Base-by-base conservation (phyloP, 1,140 invertebrate genomes). In the Monochamus saltuarius region DNA sequence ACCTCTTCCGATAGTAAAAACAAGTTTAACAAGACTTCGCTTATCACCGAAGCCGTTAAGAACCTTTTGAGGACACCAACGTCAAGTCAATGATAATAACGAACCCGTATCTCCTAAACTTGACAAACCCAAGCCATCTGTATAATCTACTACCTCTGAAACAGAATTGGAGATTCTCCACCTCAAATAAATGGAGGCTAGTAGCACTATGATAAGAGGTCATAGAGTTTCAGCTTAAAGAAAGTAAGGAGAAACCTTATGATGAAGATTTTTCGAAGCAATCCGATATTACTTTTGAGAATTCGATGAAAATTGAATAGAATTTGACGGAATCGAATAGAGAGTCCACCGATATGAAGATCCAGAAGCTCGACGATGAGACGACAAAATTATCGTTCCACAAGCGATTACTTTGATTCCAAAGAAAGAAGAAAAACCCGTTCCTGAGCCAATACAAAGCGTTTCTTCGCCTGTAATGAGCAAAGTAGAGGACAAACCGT, bases 141-240 rank as follows among this genome's bases (percentile, higher is more conserved):
- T 49, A 34, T 70, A 64, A 22, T 63, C 72, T 1, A 75, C 73
- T 37, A 73, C 72, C 7, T 75, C 74, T 2, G 74, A 76, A 59
- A 74, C 73, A 0, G 74, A 76, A 63, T 74, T 74, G 39, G 75
- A 75, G 66, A 77, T 76, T 36, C n/a, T n/a, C n/a, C n/a, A n/a
- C n/a, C n/a, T n/a, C n/a, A n/a, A n/a, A n/a, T n/a, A n/a, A n/a
- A n/a, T n/a, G n/a, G n/a, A n/a, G n/a, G n/a, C n/a, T n/a, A n/a
- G n/a, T n/a, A n/a, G n/a, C n/a, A n/a, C n/a, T n/a, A n/a, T n/a
- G n/a, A n/a, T n/a, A n/a, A n/a, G n/a, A n/a, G n/a, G n/a, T n/a
- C n/a, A n/a, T n/a, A n/a, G n/a, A n/a, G n/a, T n/a, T n/a, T n/a
- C n/a, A n/a, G n/a, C n/a, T n/a, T n/a, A n/a, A n/a, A n/a, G n/a